Conservation (phyloP, 2,888 invertebrate genomes). For the Dasysyrphus albostriatus region DNA sequence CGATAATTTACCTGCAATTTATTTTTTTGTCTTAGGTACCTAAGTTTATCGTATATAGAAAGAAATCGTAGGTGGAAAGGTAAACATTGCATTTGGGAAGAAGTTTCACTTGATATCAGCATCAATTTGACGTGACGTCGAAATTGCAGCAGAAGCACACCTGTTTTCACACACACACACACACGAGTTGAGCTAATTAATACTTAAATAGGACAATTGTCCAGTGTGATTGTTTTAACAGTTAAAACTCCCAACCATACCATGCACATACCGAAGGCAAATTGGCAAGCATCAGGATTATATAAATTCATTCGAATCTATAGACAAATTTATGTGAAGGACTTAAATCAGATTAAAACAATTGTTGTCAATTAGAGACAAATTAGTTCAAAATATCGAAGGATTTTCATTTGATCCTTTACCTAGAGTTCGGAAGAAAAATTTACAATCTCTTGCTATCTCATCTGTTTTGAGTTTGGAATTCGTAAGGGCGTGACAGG, state of each 20-base stretch:
- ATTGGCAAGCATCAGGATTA: conserved; percentile 5
- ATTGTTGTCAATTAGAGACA: conserved; percentile 67
- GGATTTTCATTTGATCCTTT: conserved; percentile 25
- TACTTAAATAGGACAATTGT: conserved; percentile 39
- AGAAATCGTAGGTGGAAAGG: background rate
- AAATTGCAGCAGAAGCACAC: conserved; percentile 20
- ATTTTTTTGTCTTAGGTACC: background rate
- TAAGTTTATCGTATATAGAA: background rate
- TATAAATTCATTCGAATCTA: conserved; percentile 39
- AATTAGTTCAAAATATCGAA: conserved; percentile 63
- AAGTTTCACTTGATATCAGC: conserved; percentile 34
- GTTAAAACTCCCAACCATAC: background rate
- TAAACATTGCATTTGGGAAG: conserved; percentile 24
- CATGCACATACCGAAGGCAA: background rate
- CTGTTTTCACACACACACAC: conserved; percentile 14
- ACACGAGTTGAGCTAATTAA: conserved; percentile 43
- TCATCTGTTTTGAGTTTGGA: background rate
- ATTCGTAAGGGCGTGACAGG: conserved; percentile 33
- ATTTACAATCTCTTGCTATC: background rate
- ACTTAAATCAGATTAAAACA: conserved; percentile 56
- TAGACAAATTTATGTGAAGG: conserved; percentile 5
- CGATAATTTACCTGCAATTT: conserved; percentile 57
- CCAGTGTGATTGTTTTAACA: conserved; percentile 30
- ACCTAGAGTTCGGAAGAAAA: background rate
- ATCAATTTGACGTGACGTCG: conserved; percentile 5